Evolutionary conservation across 1,140 invertebrate genomes (phyloP), one percentile per base, ranked within the genome.

Genomic region (Cherax quadricarinatus): DNA sequence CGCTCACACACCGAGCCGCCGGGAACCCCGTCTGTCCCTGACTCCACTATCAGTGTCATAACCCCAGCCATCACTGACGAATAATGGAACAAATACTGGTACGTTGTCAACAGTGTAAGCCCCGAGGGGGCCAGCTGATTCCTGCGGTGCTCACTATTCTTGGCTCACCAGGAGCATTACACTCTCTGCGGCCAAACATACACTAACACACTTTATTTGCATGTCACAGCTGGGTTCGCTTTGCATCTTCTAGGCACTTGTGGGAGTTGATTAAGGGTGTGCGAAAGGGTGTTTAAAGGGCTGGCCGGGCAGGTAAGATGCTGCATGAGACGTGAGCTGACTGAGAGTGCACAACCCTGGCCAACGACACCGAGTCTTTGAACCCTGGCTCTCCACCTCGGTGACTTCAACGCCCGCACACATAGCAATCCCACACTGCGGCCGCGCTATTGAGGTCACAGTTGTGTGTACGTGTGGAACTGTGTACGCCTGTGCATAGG

Each of bases 81-180:
- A 41, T 75, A 75, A 75, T 24, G 70, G n/a, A 21, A 75, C n/a
- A 30, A 75, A 75, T 86, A 86, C 53, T 51, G 49, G 14, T 70
- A 60, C 24, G 66, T 75, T 86, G 85, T 24, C 85, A 86, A 73
- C 85, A 49, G 41, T n/a, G 66, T 6, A 21, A 21, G 85, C 85
- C 85, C 18, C 53, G 30, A 70, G 85, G 85, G 62, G 70, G 30
- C 70, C 85, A 86, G 85, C 85, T 86, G 85, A 86, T 57, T 75
- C 48, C 70, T n/a, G 57, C 18, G n/a, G 51, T 57, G 81, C 51
- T 53, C 51, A 60, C 81, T 83, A 57, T 83, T 83, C 81, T 57
- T 60, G 51, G 81, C 49, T 83, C 81, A 30, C 51, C 16, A 53
- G 81, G 81, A 48, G 81, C 81, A 75, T 24, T 75, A 30, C 49